Evolutionary conservation across 2,888 invertebrate genomes (phyloP).

Genomic region (Ormyrus rosae): DNA sequence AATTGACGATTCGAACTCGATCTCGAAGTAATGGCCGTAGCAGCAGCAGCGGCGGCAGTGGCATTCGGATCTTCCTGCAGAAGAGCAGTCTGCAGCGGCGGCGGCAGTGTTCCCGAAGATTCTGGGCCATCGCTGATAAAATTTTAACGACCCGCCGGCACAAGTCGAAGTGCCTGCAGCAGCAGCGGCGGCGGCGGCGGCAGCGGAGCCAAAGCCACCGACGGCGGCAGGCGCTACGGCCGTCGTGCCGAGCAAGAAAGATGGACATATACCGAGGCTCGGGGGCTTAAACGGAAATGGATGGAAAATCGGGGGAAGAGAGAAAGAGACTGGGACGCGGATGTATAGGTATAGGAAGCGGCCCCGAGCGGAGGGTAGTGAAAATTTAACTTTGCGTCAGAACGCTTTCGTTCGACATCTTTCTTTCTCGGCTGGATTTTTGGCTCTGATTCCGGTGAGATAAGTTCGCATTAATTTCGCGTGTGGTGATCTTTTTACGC

Average conservation of each 20-base stretch:
- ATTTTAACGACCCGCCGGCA: constrained; percentile 55
- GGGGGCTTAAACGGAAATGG: constrained; percentile 51
- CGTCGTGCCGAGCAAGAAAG: constrained; percentile 14
- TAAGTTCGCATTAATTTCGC: no score
- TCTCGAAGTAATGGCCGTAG: constrained; percentile 52
- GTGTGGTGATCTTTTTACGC: no score
- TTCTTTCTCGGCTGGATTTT: neutral
- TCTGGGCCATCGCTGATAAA: constrained; percentile 58
- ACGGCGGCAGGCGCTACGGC: neutral
- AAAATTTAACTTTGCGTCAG: constrained; percentile 44
- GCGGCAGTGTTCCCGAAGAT: constrained; percentile 48
- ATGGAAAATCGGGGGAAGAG: constrained; percentile 43
- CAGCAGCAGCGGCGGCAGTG: constrained; percentile 27
- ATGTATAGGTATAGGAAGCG: neutral
- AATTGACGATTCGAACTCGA: constrained; percentile 56
- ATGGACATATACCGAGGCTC: neutral
- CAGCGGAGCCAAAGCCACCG: constrained; percentile 24
- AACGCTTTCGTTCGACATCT: constrained; percentile 5
- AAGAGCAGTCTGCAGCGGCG: constrained; percentile 30
- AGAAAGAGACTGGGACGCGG: neutral
- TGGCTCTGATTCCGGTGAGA: no score
- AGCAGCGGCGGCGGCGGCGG: neutral
- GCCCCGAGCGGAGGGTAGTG: constrained; percentile 16
- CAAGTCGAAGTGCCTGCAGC: constrained; percentile 43
- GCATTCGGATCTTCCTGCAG: constrained; percentile 48